Percentiles rank a stretch among this genome's conserved stretches.
Evolutionary conservation across 1,140 invertebrate genomes (phyloP).

Genomic region (Pseudoatta argentina): DNA sequence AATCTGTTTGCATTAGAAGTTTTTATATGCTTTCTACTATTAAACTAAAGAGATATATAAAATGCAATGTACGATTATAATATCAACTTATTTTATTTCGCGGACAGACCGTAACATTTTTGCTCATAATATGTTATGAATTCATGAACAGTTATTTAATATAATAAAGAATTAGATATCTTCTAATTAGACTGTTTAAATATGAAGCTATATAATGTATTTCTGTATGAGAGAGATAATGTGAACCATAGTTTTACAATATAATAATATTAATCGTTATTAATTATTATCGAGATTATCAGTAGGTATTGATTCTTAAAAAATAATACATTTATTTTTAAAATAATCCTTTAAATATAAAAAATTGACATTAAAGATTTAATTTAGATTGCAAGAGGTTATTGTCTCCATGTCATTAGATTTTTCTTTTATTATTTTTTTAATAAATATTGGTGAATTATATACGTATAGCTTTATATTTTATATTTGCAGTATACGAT

Average conservation of each 20-base stretch:
- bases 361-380: background rate
- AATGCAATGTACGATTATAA: background rate
- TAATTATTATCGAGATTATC: background rate
- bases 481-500: background rate
- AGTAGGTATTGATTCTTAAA: background rate
- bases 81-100: background rate
- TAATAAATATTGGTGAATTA: background rate
- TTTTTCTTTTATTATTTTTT: background rate
- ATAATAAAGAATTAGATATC: background rate
- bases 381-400: background rate
- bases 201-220: too few relatives aligned
- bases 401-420: background rate
- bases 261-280: background rate
- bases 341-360: background rate
- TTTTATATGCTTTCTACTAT: background rate
- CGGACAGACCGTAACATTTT: background rate
- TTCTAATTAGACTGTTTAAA: background rate
- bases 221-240: too few relatives aligned
- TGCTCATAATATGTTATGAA: background rate
- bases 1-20: background rate
- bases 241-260: background rate
- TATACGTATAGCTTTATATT: background rate
- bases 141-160: background rate
- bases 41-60: background rate
- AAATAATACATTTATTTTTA: background rate